Evolutionary conservation across 2,113 vertebrate genomes (phyloP).

Genomic region (Aix galericulata): DNA sequence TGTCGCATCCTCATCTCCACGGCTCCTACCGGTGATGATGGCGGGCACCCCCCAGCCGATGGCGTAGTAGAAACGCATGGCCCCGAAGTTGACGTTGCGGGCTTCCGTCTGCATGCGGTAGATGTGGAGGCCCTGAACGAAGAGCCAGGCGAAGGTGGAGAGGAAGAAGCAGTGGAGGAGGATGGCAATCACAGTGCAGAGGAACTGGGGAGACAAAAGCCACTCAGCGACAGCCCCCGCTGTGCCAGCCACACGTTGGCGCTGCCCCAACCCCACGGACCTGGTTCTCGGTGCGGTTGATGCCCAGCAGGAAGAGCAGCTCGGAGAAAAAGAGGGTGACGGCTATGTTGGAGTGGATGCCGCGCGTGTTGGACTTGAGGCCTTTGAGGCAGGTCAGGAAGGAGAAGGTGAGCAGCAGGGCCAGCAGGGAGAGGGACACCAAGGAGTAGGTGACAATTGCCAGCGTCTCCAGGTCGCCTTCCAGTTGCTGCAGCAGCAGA

Average conservation of each 20-base stretch:
- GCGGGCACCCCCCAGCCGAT: conserved; percentile 97
- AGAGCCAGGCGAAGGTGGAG: conserved; percentile 95
- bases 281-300: conserved; percentile 96
- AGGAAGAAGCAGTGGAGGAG: conserved; percentile 98
- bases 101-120: conserved; percentile 97
- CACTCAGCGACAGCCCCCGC: not conserved
- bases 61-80: conserved; percentile 98
- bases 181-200: conserved; percentile 96
- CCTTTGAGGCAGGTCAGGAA: conserved; percentile 91
- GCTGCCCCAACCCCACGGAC: conserved; percentile 67
- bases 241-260: not conserved
- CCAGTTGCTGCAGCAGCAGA: conserved; percentile 83
- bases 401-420: conserved; percentile 87
- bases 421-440: conserved; percentile 87
- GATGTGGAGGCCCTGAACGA: conserved; percentile 94
- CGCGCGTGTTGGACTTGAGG: conserved; percentile 94
- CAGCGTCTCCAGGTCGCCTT: conserved; percentile 94
- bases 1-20: too few relatives aligned
- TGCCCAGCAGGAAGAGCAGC: conserved; percentile 91
- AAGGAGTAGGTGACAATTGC: conserved; percentile 91
- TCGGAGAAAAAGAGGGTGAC: conserved; percentile 91
- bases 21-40: conserved; percentile 89
- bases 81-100: conserved; percentile 92
- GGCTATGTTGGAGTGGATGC: conserved; percentile 93
- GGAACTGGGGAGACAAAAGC: conserved; percentile 79